phyloP scores from a whole-genome alignment of 2,888 invertebrate genomes.

The Smittia sp. region DNA sequence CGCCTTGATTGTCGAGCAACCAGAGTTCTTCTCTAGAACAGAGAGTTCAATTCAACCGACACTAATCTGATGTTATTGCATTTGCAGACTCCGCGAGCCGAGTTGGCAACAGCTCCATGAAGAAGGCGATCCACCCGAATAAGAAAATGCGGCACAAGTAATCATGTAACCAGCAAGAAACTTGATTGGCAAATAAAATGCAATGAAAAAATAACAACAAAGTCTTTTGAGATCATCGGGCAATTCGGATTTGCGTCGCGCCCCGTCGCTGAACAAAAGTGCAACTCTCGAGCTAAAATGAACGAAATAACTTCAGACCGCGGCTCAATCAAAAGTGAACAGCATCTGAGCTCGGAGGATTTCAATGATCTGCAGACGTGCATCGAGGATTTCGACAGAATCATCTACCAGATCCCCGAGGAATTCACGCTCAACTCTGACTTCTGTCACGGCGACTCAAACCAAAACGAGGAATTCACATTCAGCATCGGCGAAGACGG shows the following conservation, averaged over 20 bases:
- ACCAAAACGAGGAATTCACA: background rate
- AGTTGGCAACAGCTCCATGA: background rate
- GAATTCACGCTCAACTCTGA: constrained; percentile 5
- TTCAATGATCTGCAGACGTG: constrained; percentile 15
- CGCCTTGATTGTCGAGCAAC: too few relatives aligned
- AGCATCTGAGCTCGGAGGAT: too few relatives aligned
- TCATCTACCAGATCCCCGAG: constrained; percentile 21
- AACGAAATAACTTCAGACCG: background rate
- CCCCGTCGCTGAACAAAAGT: too few relatives aligned
- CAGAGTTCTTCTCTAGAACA: too few relatives aligned
- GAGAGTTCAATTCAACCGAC: background rate
- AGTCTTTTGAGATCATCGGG: too few relatives aligned
- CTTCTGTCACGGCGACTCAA: constrained; percentile 5
- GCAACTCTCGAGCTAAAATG: background rate
- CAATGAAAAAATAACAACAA: too few relatives aligned
- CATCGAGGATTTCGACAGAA: constrained; percentile 19
- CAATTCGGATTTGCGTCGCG: too few relatives aligned
- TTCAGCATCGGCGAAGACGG: background rate
- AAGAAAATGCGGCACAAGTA: constrained; percentile 30
- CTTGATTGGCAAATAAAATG: too few relatives aligned
- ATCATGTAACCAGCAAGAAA: too few relatives aligned
- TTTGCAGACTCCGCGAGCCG: constrained; percentile 33
- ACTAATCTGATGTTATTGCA: background rate
- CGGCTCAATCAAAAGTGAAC: constrained; percentile 2
- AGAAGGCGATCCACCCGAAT: constrained; percentile 19